A percentile compares a stretch with the other conserved stretches of the same genome.
phyloP scores from a whole-genome alignment of 2,888 invertebrate species.

The Rhagium mordax region DNA sequence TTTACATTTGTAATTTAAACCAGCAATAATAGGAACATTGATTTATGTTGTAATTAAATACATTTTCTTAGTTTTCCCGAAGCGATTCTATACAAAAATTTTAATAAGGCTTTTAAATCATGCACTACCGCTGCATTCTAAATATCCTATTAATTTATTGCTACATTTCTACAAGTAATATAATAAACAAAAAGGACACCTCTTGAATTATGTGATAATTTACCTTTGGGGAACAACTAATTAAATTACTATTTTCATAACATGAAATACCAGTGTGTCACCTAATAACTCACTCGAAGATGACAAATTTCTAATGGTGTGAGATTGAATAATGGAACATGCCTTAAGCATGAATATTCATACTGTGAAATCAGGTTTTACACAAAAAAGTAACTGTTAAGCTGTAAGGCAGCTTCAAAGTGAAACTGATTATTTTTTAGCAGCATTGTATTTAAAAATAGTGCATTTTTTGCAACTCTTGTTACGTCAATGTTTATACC shows the following conservation, averaged over 20 bases:
- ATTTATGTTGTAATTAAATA: neutral
- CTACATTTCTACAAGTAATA: neutral
- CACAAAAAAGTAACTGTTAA: neutral
- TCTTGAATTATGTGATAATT: neutral
- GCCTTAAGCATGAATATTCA: neutral
- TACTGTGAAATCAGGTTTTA: neutral
- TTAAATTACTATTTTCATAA: constrained; percentile 13
- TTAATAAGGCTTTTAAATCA: constrained; percentile 22
- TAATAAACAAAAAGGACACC: neutral
- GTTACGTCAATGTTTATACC: no score
- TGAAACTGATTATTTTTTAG: neutral
- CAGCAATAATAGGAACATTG: neutral
- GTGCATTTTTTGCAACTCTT: no score
- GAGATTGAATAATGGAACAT: neutral
- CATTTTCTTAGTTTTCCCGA: neutral
- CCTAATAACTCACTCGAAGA: constrained; percentile 7
- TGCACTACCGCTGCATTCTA: neutral
- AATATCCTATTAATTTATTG: constrained; percentile 1
- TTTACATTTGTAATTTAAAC: neutral
- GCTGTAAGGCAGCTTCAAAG: neutral
- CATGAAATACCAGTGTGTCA: constrained; percentile 11
- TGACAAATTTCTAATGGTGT: constrained; percentile 21
- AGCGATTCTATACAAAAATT: constrained; percentile 20
- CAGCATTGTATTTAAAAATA: neutral
- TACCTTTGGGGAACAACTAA: constrained; percentile 3